A percentile compares a stretch with the other conserved stretches of the same genome.
phyloP scores from a whole-genome alignment of 2,113 vertebrate species.

The Miniopterus natalensis region DNA sequence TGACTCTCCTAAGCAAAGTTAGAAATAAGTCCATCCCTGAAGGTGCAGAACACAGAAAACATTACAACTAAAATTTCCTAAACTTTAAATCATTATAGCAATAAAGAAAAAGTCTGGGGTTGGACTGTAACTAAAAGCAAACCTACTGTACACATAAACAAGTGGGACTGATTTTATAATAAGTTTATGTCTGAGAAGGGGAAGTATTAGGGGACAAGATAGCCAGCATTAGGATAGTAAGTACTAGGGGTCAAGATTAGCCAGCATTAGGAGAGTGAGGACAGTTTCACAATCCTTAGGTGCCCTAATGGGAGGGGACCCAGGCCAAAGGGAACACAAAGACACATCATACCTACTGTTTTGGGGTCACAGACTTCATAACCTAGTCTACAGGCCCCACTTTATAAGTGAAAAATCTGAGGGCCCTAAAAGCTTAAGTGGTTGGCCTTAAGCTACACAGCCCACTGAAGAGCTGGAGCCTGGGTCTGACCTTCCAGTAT shows the following conservation, averaged over 20 bases:
- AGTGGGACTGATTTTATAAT: neutral
- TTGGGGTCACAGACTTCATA: neutral
- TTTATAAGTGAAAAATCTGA: neutral
- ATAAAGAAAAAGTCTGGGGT: neutral
- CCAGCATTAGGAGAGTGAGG: neutral
- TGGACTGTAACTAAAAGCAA: constrained; percentile 1
- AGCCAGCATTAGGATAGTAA: neutral
- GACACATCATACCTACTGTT: neutral
- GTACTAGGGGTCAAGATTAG: neutral
- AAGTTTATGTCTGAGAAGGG: neutral
- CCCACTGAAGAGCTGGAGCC: fast-evolving
- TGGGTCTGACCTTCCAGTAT: neutral
- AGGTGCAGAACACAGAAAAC: neutral
- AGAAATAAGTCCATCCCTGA: neutral
- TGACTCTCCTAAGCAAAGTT: constrained; percentile 14
- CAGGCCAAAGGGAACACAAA: neutral
- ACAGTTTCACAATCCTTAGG: neutral
- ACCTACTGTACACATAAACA: neutral
- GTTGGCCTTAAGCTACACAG: neutral
- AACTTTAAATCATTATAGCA: neutral
- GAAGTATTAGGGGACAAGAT: neutral
- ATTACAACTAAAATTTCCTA: neutral
- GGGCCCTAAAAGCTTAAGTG: neutral
- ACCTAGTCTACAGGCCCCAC: neutral
- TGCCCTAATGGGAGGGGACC: neutral